Evolutionary conservation across 2,797 vertebrate species (phyloP).

Genomic region (Tympanoctomys barrerae): DNA sequence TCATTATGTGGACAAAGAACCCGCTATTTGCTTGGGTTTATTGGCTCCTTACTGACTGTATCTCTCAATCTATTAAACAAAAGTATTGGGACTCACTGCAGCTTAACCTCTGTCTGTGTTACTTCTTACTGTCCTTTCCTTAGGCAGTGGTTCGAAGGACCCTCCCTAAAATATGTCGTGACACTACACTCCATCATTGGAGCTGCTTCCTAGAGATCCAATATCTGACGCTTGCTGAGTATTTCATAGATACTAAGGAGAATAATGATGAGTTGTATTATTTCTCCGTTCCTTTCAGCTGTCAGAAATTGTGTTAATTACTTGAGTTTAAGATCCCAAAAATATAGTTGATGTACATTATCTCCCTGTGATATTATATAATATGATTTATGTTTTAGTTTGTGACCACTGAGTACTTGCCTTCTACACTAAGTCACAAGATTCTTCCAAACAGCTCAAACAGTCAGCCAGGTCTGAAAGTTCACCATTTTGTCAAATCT

Average conservation of each 20-base stretch:
- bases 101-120: not conserved
- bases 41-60: not conserved
- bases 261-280: not conserved
- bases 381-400: not conserved
- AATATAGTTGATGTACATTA: not conserved
- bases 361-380: not conserved
- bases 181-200: not conserved
- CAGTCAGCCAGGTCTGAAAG: not conserved
- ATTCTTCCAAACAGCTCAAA: not conserved
- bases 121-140: not conserved
- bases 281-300: constrained; percentile 30
- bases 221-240: not conserved
- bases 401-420: not conserved
- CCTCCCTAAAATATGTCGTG: not conserved
- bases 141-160: not conserved
- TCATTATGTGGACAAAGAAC: not conserved
- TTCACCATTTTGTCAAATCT: not conserved
- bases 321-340: not conserved
- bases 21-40: not conserved
- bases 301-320: not conserved
- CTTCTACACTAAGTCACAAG: not conserved
- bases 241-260: constrained; percentile 29
- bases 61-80: not conserved
- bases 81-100: not conserved
- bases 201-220: not conserved